Evolutionary conservation across 2,797 vertebrate species (phyloP).

Genomic region (Myotis planiceps): DNA sequence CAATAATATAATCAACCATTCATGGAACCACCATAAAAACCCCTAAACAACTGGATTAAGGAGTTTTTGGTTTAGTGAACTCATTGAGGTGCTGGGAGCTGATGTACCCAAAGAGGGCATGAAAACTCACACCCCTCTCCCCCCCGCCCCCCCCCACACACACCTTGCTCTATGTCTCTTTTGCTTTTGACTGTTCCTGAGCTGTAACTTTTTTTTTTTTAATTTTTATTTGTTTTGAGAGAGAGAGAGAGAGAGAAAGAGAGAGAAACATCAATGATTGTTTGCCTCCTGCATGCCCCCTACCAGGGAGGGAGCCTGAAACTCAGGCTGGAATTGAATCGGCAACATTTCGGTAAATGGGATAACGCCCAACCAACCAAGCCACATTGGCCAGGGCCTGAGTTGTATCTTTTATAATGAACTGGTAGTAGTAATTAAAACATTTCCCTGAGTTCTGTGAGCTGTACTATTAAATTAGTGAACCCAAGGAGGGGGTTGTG

Average conservation of each 20-base stretch:
- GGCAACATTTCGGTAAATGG: not conserved
- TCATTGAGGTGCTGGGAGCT: not conserved
- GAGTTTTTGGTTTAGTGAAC: not conserved
- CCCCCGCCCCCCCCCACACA: fast-evolving
- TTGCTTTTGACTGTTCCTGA: not conserved
- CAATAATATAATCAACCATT: not conserved
- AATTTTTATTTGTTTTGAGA: not conserved
- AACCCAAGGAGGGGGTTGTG: not conserved
- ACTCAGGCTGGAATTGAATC: not conserved
- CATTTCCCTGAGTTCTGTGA: not conserved
- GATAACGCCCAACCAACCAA: not conserved
- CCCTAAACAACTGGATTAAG: not conserved
- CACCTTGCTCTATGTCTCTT: not conserved
- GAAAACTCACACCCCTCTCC: not conserved
- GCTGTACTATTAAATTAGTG: not conserved
- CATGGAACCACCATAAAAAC: not conserved
- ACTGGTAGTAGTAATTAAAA: not conserved
- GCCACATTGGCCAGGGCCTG: not conserved
- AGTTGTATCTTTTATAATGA: not conserved
- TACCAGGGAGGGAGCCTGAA: not conserved
- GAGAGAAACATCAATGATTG: not conserved
- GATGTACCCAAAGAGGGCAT: not conserved
- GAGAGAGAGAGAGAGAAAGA: not conserved
- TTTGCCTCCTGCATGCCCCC: not conserved
- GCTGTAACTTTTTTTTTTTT: not conserved